Evolutionary conservation across 2,888 invertebrate genomes (phyloP).

Genomic region (Amitus sp.): DNA sequence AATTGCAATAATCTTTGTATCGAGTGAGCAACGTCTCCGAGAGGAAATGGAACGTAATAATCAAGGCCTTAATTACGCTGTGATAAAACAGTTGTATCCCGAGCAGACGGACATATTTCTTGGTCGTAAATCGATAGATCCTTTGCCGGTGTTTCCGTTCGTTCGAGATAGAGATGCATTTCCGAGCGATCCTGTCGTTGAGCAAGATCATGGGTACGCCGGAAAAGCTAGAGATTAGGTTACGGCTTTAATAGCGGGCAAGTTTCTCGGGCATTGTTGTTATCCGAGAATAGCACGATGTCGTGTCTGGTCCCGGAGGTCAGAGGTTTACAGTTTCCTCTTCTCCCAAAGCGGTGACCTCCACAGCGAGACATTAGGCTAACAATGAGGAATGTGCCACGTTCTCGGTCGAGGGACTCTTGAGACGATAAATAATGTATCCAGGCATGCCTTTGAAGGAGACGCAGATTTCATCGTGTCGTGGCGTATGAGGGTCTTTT

Average conservation of each 20-base stretch:
- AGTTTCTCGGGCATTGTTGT: conserved; percentile 26
- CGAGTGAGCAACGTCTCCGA: too few relatives aligned
- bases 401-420: conserved; percentile 44
- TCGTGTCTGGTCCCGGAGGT: conserved; percentile 47
- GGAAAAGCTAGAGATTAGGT: conserved; percentile 25
- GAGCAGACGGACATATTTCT: too few relatives aligned
- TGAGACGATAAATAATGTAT: conserved; percentile 48
- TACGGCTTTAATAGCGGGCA: background rate
- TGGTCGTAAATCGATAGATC: too few relatives aligned
- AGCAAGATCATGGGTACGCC: conserved; percentile 13
- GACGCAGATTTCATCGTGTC: conserved; percentile 36
- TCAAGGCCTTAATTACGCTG: too few relatives aligned
- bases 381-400: conserved; percentile 47
- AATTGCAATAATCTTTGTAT: too few relatives aligned
- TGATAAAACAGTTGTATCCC: too few relatives aligned
- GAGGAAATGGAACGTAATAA: too few relatives aligned
- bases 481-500: background rate
- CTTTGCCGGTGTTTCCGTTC: conserved; percentile 3
- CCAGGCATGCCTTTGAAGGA: conserved; percentile 22
- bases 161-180: too few relatives aligned
- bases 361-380: conserved; percentile 33
- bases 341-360: conserved; percentile 31
- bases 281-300: conserved; percentile 40
- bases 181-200: too few relatives aligned
- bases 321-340: conserved; percentile 44